Evolutionary conservation across 2,113 vertebrate species (phyloP), one percentile per base, ranked within the genome.

Genomic region (Sigmodon hispidus): DNA sequence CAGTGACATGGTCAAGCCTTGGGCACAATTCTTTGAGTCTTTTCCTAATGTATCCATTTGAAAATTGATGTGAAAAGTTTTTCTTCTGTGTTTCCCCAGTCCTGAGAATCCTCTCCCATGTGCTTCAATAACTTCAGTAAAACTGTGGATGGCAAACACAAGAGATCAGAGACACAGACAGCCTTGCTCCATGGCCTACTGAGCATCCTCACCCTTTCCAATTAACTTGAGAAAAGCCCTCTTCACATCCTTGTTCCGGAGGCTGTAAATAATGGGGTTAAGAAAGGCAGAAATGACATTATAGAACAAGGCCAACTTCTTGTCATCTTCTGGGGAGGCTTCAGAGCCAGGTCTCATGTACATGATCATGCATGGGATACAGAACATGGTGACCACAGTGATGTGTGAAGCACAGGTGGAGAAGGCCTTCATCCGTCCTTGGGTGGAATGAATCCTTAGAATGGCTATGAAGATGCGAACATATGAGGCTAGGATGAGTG

Each of bases 341-440:
- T 96, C 86, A 55, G 97, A 96, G 50, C 89, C 89, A 94, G 93
- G 93, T 65, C 93, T 94, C 94, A 97, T 96, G 17, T 97, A 96
- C 97, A 96, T 96, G 83, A 96, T 19, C 95, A 96, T 96, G 31
- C 93, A 97, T 15, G 86, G 96, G 67, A 97, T 90, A 77, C 81
- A 96, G 75, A 97, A 97, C 94, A 96, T 93, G 52, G 86, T 95
- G 77, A 97, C 91, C 83, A 97, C 94, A 75, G 93, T 92, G 80
- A 97, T 95, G 15, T 93, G 92, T 17, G 96, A 97, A 19, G 94
- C 90, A 61, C 97, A 96, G 22, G 94, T 97, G 48, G 94, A 94
- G 77, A 96, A 96, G 75, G 86, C 88, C 89, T 94, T 97, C 17
- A 92, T 40, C 21, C 1, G 17, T 0, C 96, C 90, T 75, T 95